These are phyloP conservation scores for Cromileptes altivelis DNA, from an alignment of 2,113 vertebrate species.

Conservation along the genomic window DNA sequence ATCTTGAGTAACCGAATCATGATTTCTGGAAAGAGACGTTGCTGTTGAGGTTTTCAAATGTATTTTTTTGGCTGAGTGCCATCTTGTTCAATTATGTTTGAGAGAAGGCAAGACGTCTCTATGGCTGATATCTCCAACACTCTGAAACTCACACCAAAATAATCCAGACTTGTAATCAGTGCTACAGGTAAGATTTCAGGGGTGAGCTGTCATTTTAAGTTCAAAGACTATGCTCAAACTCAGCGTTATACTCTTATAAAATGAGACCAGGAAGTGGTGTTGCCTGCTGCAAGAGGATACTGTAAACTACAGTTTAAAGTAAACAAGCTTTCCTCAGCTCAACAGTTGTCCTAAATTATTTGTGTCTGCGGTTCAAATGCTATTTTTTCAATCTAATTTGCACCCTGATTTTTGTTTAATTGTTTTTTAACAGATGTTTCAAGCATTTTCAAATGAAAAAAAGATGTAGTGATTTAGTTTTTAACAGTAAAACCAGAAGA, in stretches of 20 bases:
- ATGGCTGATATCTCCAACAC: too few species aligned
- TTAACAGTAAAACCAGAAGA: background rate
- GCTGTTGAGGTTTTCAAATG: too few species aligned
- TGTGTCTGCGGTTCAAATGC: background rate
- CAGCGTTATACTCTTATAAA: background rate
- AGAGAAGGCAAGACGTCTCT: too few species aligned
- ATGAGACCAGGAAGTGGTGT: background rate
- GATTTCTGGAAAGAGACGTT: too few species aligned
- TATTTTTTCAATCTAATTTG: background rate
- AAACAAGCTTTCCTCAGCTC: background rate
- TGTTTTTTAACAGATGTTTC: too few species aligned
- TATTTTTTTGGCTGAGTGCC: too few species aligned
- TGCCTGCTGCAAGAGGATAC: background rate
- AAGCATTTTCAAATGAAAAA: background rate
- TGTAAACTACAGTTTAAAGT: background rate
- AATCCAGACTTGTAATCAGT: too few species aligned
- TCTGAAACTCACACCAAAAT: too few species aligned
- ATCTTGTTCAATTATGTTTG: too few species aligned
- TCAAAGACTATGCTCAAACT: background rate
- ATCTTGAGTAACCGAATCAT: too few species aligned
- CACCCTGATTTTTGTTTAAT: background rate
- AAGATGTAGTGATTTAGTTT: background rate
- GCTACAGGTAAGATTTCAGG: too few species aligned
- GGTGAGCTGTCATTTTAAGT: too few species aligned
- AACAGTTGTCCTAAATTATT: background rate